phyloP scores from a whole-genome alignment of 2,797 vertebrate genomes.

The Gymnothorax reevesii region DNA sequence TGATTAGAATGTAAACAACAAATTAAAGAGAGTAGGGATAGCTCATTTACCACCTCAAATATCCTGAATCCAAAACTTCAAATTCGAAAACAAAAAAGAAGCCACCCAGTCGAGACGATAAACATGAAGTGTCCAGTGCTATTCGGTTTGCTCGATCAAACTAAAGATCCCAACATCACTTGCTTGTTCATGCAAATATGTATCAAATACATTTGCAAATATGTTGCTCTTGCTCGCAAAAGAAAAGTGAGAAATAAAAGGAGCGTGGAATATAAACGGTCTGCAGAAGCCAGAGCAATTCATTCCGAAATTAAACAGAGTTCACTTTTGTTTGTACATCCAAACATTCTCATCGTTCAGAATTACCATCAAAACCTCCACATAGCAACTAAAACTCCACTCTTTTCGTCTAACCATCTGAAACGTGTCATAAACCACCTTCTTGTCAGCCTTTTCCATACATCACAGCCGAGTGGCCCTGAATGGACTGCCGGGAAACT shows the following conservation, averaged over 20 bases:
- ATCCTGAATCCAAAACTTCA: constrained; percentile 51
- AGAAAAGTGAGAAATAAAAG: constrained; percentile 14
- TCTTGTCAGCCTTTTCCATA: constrained; percentile 57
- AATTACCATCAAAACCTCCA: constrained; percentile 71
- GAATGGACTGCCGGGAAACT: neutral
- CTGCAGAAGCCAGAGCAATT: constrained; percentile 86
- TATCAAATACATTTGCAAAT: constrained; percentile 36
- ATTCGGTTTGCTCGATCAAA: neutral
- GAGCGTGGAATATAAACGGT: constrained; percentile 65
- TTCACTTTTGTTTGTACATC: constrained; percentile 69
- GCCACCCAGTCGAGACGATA: neutral
- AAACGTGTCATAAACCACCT: constrained; percentile 70
- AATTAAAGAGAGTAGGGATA: constrained; percentile 69
- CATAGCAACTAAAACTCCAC: constrained; percentile 65
- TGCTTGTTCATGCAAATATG: neutral
- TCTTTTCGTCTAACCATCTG: constrained; percentile 77
- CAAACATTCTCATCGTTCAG: constrained; percentile 65
- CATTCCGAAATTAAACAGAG: constrained; percentile 63
- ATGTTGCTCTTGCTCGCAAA: constrained; percentile 27
- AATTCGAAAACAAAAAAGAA: constrained; percentile 35
- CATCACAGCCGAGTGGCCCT: neutral
- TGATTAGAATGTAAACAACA: constrained; percentile 65
- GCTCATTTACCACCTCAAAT: constrained; percentile 49
- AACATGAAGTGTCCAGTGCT: neutral
- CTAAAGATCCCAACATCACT: neutral